phyloP scores from a whole-genome alignment of 2,113 vertebrate species.

The Phalacrocorax aristotelis region DNA sequence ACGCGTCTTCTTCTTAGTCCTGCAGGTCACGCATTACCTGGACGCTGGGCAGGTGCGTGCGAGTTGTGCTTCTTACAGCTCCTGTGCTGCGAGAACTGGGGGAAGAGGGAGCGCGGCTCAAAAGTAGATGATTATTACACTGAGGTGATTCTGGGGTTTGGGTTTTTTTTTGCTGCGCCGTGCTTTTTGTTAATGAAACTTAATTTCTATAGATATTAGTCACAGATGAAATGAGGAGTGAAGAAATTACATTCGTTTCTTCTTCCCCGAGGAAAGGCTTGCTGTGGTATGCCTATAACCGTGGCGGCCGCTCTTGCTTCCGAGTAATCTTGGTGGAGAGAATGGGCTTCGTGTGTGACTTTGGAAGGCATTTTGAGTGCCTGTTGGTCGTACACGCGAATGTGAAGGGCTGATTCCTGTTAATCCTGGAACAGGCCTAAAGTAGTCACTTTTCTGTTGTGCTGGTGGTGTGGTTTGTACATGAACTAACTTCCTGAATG shows the following conservation, averaged over 20 bases:
- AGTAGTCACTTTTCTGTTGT: not conserved
- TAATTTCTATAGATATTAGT: accelerated
- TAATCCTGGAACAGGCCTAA: not conserved
- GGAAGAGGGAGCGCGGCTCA: accelerated
- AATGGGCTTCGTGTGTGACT: not conserved
- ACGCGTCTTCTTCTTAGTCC: conserved; percentile 94
- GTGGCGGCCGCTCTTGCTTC: accelerated
- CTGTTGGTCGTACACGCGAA: accelerated
- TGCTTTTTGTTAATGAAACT: accelerated
- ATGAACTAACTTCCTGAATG: not conserved
- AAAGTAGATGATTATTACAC: no score
- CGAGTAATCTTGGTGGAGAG: accelerated
- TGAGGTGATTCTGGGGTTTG: accelerated
- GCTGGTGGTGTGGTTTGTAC: not conserved
- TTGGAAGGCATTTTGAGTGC: not conserved
- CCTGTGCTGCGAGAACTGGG: accelerated
- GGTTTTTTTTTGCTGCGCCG: accelerated
- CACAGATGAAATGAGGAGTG: not conserved
- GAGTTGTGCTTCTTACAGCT: accelerated
- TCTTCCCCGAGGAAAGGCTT: not conserved
- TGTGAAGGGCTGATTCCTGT: not conserved
- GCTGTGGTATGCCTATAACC: accelerated
- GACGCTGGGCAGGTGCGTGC: conserved; percentile 91
- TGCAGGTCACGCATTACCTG: conserved; percentile 98
- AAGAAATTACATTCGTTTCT: not conserved